These are phyloP conservation scores for Cryptoleucopteryx plumbea DNA, from an alignment of 2,113 vertebrate genomes.

Conservation along the genomic window DNA sequence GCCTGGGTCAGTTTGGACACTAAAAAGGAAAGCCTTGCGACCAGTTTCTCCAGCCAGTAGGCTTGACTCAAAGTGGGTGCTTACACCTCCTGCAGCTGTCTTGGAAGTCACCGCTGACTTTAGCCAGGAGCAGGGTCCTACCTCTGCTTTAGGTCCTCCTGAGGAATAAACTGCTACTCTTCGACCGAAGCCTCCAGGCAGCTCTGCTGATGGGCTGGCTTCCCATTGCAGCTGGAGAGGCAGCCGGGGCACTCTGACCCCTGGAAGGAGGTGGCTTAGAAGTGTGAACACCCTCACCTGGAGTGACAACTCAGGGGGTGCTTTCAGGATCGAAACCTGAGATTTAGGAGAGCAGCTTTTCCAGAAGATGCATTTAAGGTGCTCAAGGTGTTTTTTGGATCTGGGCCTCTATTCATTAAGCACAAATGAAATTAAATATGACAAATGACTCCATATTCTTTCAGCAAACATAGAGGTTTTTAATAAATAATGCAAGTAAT, in stretches of 20 bases:
- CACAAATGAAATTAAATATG: not conserved
- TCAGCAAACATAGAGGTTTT: not conserved
- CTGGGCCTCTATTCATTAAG: not conserved
- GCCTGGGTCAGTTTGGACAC: not conserved
- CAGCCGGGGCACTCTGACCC: not conserved
- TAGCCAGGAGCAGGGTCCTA: not conserved
- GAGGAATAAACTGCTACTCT: not conserved
- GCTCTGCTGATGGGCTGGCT: not conserved
- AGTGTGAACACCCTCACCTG: not conserved
- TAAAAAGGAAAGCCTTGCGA: not conserved
- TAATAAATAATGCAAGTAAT: slow-evolving; percentile 7
- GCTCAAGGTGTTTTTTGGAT: not conserved
- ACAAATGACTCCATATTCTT: not conserved
- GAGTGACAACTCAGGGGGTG: no score
- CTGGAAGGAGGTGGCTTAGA: not conserved
- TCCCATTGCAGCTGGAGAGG: not conserved
- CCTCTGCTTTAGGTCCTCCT: not conserved
- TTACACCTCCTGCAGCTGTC: not conserved
- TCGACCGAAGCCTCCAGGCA: not conserved
- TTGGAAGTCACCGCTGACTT: not conserved
- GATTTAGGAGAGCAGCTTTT: not conserved
- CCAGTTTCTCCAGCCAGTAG: not conserved
- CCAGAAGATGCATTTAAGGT: not conserved
- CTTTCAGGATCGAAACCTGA: not conserved
- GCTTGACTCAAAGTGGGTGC: not conserved